Base-by-base conservation (phyloP, 35 echinoderm and acorn worm species). In the Heliocidaris tuberculata region DNA sequence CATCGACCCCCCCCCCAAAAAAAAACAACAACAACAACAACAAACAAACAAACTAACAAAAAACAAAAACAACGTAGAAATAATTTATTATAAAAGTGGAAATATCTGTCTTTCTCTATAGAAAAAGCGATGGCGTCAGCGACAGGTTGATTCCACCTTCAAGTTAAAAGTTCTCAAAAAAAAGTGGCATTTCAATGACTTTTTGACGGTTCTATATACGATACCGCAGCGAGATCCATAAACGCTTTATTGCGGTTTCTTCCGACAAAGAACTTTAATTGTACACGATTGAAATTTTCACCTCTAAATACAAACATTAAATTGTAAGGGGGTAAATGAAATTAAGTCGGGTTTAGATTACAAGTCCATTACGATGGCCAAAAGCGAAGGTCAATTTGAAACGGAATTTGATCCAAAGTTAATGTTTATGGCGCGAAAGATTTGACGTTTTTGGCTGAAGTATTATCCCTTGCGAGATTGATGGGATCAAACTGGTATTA, bases 371-470 rank as follows among this genome's bases (percentile, higher is more conserved):
- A 78, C 19, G 21, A 78, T 78, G 65, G 65, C 19, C 35, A 24
- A 78, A 29, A 78, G 27, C 24, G 65, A 78, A 78, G 65, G 65
- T n/a, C 65, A 78, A 78, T 78, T 2, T n/a, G 19, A 78, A 78
- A n/a, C 19, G 65, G 19, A 78, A 78, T 78, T 78, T 78, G 65
- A 78, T 78, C 65, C 65, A 78, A 78, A 78, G 21, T 78, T 21
- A 78, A 78, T 92, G 89, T 47, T 92, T 92, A 32, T 92, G 89
- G 89, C 42, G 42, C 49, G 29, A 48, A 52, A 52, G 32, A 47
- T 88, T 92, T 48, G 21, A 92, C 49, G 31, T 48, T 48, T 92
- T 92, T 92, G 49, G 32, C 21, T 48, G 31, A 52, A 21, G 49
- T 10, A 48, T 48, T 47, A 92, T 48, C 49, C 49, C 89, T 52